Conservation (phyloP, 2,888 invertebrate species). For the Idaea dimidiata region DNA sequence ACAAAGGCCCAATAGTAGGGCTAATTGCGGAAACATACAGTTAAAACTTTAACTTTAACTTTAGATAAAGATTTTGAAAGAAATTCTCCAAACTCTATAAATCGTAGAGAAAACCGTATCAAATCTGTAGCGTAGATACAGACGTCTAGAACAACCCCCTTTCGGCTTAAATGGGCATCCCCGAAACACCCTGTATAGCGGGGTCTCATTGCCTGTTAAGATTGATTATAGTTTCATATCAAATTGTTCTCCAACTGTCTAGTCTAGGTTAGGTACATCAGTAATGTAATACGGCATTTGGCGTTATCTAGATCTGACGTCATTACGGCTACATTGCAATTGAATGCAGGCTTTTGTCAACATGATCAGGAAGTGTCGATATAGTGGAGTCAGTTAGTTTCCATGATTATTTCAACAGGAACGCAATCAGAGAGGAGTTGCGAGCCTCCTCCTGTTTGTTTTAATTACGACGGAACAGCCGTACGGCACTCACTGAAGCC, state of each 20-base stretch:
- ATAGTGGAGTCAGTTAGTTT: slow-evolving; percentile 49
- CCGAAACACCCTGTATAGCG: too few species aligned
- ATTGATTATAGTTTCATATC: not conserved
- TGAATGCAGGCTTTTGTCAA: slow-evolving; percentile 11
- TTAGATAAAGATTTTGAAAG: too few species aligned
- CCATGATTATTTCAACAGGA: slow-evolving; percentile 75
- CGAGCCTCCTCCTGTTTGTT: slow-evolving; percentile 75
- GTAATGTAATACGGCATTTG: not conserved
- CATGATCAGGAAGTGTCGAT: slow-evolving; percentile 19
- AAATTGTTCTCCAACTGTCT: not conserved
- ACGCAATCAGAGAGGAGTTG: slow-evolving; percentile 78
- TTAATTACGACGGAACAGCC: slow-evolving; percentile 77
- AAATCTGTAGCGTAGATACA: too few species aligned
- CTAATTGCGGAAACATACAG: too few species aligned
- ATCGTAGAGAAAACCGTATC: too few species aligned
- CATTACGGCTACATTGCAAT: not conserved
- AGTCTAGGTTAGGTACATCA: not conserved
- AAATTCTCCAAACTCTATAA: too few species aligned
- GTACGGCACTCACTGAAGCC: slow-evolving; percentile 34
- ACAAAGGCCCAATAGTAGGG: too few species aligned
- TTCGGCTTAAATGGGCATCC: too few species aligned
- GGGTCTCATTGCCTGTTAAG: not conserved
- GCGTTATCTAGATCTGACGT: not conserved
- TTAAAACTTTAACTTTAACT: too few species aligned
- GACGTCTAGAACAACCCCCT: too few species aligned